These are phyloP conservation scores for Antrozous pallidus DNA, from an alignment of 2,797 vertebrate species.

Conservation along the genomic window DNA sequence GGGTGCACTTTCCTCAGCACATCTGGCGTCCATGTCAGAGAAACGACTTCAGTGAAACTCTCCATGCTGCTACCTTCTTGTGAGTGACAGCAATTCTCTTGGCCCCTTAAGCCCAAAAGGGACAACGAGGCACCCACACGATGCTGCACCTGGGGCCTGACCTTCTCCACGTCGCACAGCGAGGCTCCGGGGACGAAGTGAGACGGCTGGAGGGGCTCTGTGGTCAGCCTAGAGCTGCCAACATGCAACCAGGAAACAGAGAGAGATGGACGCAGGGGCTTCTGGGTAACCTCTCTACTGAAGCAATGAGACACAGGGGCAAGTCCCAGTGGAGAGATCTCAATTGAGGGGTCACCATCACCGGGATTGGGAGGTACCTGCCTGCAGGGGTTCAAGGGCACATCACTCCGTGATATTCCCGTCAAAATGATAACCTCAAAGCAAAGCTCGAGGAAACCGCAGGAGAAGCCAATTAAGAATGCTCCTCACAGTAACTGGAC, in stretches of 20 bases:
- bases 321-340: background rate
- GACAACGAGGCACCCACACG: background rate
- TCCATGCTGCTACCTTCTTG: background rate
- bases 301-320: background rate
- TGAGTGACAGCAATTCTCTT: background rate
- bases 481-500: background rate
- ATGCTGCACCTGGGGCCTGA: no score
- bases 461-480: background rate
- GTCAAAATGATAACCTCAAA: background rate
- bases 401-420: background rate
- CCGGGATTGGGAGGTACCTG: background rate
- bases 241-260: rapidly evolving
- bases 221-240: no score
- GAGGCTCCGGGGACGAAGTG: rapidly evolving
- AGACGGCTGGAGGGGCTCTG: background rate
- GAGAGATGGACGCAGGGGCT: background rate
- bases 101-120: background rate
- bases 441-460: background rate
- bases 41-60: background rate
- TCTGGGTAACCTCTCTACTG: background rate
- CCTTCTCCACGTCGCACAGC: background rate
- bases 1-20: background rate
- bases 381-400: background rate
- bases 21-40: background rate
- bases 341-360: no score